Percentiles rank a stretch among this genome's conserved stretches.
These are phyloP conservation scores for Trimorus sp. DNA, from an alignment of 2,888 invertebrate species.

Conservation along the genomic window DNA sequence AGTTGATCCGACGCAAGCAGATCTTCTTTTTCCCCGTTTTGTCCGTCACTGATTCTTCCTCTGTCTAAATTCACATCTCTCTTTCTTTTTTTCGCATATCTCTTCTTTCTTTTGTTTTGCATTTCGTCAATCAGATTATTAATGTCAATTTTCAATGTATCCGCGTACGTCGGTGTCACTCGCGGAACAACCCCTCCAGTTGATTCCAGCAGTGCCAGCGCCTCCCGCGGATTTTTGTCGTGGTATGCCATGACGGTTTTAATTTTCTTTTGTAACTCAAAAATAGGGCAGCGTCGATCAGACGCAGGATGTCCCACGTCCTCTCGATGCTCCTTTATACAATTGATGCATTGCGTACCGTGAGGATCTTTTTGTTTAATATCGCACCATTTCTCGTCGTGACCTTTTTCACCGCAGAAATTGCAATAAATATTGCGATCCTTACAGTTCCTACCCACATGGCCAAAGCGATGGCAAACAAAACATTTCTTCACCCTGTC, in stretches of 20 bases:
- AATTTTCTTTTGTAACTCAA: not conserved
- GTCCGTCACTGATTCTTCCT: too few relatives aligned
- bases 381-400: slow-evolving; percentile 9
- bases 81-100: too few relatives aligned
- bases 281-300: not conserved
- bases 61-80: too few relatives aligned
- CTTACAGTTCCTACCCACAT: slow-evolving; percentile 6
- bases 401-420: slow-evolving; percentile 14
- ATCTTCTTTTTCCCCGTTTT: too few relatives aligned
- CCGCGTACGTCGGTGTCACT: not conserved
- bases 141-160: not conserved
- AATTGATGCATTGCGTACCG: slow-evolving; percentile 2
- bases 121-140: not conserved
- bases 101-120: too few relatives aligned
- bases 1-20: too few relatives aligned
- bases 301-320: slow-evolving; percentile 9
- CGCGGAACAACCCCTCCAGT: not conserved
- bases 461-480: slow-evolving; percentile 29
- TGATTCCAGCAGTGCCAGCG: not conserved
- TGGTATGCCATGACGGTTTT: not conserved
- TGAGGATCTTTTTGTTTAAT: too few relatives aligned
- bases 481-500: slow-evolving; percentile 22
- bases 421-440: slow-evolving; percentile 10
- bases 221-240: not conserved
- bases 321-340: slow-evolving; percentile 8